Percentiles rank a stretch among this genome's conserved stretches.
Evolutionary conservation across 2,113 vertebrate species (phyloP).

Genomic region (Lycaon pictus): DNA sequence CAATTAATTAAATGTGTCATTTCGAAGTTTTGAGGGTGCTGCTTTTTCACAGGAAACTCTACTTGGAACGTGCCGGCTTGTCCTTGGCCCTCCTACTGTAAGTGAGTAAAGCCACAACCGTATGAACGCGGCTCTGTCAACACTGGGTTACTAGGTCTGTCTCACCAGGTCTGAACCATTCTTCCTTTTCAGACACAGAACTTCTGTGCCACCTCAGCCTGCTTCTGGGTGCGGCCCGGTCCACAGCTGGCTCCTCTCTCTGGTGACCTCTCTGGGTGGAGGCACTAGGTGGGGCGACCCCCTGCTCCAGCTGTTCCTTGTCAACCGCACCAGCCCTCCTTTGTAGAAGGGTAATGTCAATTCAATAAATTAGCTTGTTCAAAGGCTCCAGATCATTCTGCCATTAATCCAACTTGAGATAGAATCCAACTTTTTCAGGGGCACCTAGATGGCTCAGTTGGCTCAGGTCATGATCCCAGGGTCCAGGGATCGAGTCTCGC

Average conservation of each 20-base stretch:
- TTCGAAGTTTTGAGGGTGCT: not conserved
- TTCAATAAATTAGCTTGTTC: constrained; percentile 26
- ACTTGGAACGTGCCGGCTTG: not conserved
- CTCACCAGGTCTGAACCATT: constrained; percentile 56
- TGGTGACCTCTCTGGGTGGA: not conserved
- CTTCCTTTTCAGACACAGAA: constrained; percentile 61
- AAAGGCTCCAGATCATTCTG: not conserved
- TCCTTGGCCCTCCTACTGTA: not conserved
- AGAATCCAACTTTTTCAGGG: not conserved
- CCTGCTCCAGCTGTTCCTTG: not conserved
- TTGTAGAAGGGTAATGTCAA: not conserved
- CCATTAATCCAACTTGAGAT: constrained; percentile 38
- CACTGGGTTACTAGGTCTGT: not conserved
- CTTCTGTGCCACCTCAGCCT: not conserved
- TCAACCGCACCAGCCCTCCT: not conserved
- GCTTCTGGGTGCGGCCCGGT: not conserved
- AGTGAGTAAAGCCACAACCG: not conserved
- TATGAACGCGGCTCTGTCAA: constrained; percentile 44
- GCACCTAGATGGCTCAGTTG: no score
- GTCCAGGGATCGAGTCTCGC: no score
- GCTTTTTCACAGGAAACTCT: not conserved
- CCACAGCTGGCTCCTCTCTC: not conserved
- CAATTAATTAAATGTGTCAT: not conserved
- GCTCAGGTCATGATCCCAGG: no score
- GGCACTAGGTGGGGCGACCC: not conserved